Evolutionary conservation across 1,140 invertebrate species (phyloP), one percentile per base, ranked within the genome.

Genomic region (Temnothorax curvispinosus): DNA sequence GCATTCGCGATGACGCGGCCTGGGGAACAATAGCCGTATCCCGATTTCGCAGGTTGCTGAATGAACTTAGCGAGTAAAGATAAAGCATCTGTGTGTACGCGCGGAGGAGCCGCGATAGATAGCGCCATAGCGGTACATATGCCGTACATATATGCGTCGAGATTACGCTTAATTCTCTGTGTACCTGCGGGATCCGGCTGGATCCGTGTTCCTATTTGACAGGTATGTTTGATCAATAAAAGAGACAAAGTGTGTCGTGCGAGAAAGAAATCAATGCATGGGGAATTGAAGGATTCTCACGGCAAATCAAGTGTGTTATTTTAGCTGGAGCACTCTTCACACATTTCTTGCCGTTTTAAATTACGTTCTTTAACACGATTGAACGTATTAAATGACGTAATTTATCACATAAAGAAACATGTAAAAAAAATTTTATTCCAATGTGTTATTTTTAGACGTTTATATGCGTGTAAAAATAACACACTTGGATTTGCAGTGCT

Each of bases 21-120:
- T 11, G n/a, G n/a, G 75, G 52, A 86, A 89, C 81, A 89, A 88
- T 88, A 78, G 32, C 67, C 47, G 9, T 27, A 62, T 74, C 54
- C 62, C 69, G 85, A 87, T 82, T 82, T 87, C 69, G 32, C 44
- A 9, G 74, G 27, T 54, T 64, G n/a, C 50, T 65, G 71, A 71
- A 72, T 84, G 71, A 65, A 71, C 54, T 44, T 75, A 11, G 44
- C 69, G 58, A 58, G 41, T 52, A 32, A 52, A 85, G 80, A 88
- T 85, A 72, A 72, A 65, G 21, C 50, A 88, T 85, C 80, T 62
- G 27, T 27, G 27, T 27, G 27, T 27, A 38, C 32, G 6, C 50
- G 15, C 27, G 52, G 54, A 72, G 58, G 41, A 71, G 4, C 47
- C 27, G 15, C 64, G 13, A 15, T 32, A 35, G 72, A 71, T 64